Base-by-base conservation (phyloP, 2,113 vertebrate species). In the Pseudorhombus dupliciocellatus region DNA sequence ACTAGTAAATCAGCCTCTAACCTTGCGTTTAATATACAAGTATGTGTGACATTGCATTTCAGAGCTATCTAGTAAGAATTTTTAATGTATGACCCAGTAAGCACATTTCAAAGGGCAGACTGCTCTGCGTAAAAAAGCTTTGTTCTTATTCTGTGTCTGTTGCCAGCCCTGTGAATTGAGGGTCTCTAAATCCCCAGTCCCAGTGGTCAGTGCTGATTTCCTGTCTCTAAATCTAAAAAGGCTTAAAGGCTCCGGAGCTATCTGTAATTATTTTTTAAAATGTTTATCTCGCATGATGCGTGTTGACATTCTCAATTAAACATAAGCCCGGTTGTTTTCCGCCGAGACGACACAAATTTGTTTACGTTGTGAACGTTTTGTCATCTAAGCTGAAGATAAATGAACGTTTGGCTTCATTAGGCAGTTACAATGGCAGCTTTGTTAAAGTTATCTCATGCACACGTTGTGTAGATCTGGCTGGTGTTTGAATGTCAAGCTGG, bases 211-310 rank as follows among this genome's bases (percentile, higher is more conserved):
- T 66, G 18, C 30, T 31, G 55, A 84, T 79, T 75, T 58, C 66
- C 60, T 72, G 79, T 80, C 68, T 83, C 56, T 60, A 55, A 81
- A 71, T 70, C 80, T 77, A 62, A 84, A 46, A 83, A 59, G 59
- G 79, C 84, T 88, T 83, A 80, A 69, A 81, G 50, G 79, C 84
- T 81, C 77, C 66, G 72, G 68, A 76, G 78, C 67, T 28, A 44
- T 77, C 46, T 69, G 77, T 84, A 73, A 89, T 87, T 82, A 86
- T 86, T 88, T 82, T 40, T 46, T 46, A 73, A 85, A 84, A 85
- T 73, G 56, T 89, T 83, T 84, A 88, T 81, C 75, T 70, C 8
- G 30, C 56, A 28, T 83, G 78, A 84, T 74, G 85, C 80, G 54
- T 70, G 63, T 66, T 72, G 80, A 85, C 74, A 81, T 84, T 70